Evolutionary conservation across 2,888 invertebrate species (phyloP).

Genomic region (Lobophora halterata): DNA sequence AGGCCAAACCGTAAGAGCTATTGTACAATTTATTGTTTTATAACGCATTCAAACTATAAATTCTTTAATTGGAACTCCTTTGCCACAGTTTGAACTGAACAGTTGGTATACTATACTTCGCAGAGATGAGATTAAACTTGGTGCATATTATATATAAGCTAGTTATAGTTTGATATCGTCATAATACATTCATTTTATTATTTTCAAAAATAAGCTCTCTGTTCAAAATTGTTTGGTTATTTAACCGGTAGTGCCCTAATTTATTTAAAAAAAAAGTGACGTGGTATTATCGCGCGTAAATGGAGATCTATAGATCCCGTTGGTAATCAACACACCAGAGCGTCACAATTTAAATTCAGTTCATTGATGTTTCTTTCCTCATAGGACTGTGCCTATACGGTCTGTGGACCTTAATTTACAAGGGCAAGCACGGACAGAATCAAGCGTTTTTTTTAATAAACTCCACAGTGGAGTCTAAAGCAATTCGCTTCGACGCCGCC

Average conservation of each 20-base stretch:
- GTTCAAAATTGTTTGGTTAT: too few species aligned
- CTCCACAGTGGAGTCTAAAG: constrained; percentile 25
- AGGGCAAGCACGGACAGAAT: constrained; percentile 66
- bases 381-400: constrained; percentile 49
- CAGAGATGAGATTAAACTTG: too few species aligned
- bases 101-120: constrained; percentile 11
- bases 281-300: too few species aligned
- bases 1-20: constrained; percentile 62
- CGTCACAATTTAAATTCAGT: neutral
- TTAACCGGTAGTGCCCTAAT: too few species aligned
- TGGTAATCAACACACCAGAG: too few species aligned
- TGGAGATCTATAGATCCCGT: too few species aligned
- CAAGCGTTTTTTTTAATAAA: constrained; percentile 51
- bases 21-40: constrained; percentile 78
- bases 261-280: too few species aligned
- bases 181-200: too few species aligned
- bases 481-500: constrained; percentile 30
- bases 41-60: constrained; percentile 72
- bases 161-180: too few species aligned
- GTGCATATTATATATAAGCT: too few species aligned
- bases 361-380: constrained; percentile 6
- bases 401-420: constrained; percentile 70
- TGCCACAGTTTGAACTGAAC: constrained; percentile 17
- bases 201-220: too few species aligned
- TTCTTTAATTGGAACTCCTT: constrained; percentile 69